These are phyloP conservation scores for Myxocyprinus asiaticus DNA, from an alignment of 2,113 vertebrate species.

Conservation along the genomic window DNA sequence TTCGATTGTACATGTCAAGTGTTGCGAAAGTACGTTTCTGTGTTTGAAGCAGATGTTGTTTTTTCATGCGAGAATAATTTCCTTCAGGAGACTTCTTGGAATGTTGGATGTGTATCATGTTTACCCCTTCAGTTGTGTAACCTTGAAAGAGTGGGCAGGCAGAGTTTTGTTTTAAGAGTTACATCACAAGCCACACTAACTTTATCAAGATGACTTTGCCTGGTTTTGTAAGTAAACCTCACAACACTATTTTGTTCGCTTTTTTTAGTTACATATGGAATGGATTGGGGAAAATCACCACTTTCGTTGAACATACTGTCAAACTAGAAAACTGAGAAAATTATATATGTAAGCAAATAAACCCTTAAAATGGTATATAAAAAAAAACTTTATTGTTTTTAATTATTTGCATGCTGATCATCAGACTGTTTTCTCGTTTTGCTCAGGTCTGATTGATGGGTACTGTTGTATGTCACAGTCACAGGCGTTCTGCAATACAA, in stretches of 20 bases:
- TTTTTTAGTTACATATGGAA: no score
- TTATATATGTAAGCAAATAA: neutral
- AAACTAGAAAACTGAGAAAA: no score
- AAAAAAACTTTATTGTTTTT: conserved; percentile 8
- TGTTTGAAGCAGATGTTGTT: neutral
- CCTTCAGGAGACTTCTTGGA: neutral
- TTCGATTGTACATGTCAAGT: no score
- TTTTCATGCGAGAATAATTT: neutral
- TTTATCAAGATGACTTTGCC: no score
- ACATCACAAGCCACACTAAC: conserved; percentile 17
- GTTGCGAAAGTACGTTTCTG: neutral
- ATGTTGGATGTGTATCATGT: neutral
- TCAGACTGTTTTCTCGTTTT: neutral
- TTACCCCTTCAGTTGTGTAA: conserved; percentile 33
- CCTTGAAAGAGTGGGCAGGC: conserved; percentile 9
- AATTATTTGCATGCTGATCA: neutral
- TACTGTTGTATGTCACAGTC: neutral
- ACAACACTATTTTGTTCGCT: no score
- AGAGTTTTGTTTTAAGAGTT: conserved; percentile 31
- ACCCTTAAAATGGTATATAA: neutral
- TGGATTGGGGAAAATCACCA: no score
- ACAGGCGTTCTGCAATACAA: neutral
- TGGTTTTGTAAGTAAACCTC: no score
- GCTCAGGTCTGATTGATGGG: neutral
- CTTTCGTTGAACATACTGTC: no score